Conservation (phyloP, 2,113 vertebrate species). For the Athene noctua region DNA sequence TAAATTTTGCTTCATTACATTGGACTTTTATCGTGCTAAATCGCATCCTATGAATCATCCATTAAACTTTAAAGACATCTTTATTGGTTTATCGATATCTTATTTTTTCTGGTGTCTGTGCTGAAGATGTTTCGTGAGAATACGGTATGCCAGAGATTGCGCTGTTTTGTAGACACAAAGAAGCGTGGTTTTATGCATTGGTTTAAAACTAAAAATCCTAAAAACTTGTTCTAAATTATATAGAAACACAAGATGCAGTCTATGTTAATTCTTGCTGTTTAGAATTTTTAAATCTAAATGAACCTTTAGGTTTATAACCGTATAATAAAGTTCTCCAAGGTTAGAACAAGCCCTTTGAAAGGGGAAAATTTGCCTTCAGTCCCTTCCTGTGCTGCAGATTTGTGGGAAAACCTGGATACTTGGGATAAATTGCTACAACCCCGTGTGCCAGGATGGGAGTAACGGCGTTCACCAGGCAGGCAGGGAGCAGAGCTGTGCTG, state of each 20-base stretch:
- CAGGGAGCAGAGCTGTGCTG: background rate
- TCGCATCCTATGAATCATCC: background rate
- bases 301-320: background rate
- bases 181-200: background rate
- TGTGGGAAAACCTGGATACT: background rate
- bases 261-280: background rate
- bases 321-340: background rate
- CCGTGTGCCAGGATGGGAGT: background rate
- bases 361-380: background rate
- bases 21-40: background rate
- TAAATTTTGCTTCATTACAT: background rate
- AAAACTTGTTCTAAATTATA: background rate
- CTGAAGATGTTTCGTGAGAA: background rate
- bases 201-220: background rate
- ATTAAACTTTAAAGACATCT: background rate
- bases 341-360: background rate
- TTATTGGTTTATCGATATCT: background rate
- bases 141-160: background rate
- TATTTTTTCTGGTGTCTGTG: background rate
- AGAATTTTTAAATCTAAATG: background rate
- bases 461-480: accelerated
- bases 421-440: background rate
- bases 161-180: background rate
- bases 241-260: background rate
- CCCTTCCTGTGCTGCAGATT: background rate